Evolutionary conservation across 2,888 invertebrate genomes (phyloP).

Genomic region (Lithophane socia): DNA sequence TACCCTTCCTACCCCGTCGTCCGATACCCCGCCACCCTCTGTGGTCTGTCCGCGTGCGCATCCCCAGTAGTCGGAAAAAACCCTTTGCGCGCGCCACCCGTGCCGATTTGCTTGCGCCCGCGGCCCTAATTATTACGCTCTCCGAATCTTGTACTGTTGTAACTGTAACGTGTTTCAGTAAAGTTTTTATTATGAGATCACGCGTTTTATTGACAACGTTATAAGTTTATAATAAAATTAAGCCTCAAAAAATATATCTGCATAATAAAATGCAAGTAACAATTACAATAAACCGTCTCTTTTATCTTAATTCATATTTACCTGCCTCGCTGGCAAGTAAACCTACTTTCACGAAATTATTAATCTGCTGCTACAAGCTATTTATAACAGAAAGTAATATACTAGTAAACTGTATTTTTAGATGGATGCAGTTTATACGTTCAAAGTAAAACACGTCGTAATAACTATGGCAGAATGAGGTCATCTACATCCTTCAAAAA

Average conservation of each 20-base stretch:
- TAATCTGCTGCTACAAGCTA: slow-evolving; percentile 11
- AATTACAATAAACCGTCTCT: slow-evolving; percentile 20
- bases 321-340: slow-evolving; percentile 31
- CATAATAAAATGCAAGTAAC: slow-evolving; percentile 7
- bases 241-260: neutral
- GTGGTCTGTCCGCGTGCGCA: no score
- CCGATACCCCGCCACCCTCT: no score
- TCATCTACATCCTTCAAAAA: neutral
- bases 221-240: neutral
- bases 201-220: no score
- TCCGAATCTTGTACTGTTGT: no score
- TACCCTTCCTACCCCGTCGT: no score
- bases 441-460: neutral
- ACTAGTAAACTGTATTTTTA: neutral
- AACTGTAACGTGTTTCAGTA: no score
- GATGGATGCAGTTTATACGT: neutral
- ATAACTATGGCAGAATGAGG: neutral
- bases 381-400: slow-evolving; percentile 1
- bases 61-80: no score
- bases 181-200: no score
- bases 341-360: slow-evolving; percentile 51
- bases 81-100: no score
- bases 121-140: no score
- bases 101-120: no score
- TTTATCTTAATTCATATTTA: slow-evolving; percentile 47